Base-by-base conservation (phyloP, 2,888 invertebrate genomes). In the Athalia rosae region DNA sequence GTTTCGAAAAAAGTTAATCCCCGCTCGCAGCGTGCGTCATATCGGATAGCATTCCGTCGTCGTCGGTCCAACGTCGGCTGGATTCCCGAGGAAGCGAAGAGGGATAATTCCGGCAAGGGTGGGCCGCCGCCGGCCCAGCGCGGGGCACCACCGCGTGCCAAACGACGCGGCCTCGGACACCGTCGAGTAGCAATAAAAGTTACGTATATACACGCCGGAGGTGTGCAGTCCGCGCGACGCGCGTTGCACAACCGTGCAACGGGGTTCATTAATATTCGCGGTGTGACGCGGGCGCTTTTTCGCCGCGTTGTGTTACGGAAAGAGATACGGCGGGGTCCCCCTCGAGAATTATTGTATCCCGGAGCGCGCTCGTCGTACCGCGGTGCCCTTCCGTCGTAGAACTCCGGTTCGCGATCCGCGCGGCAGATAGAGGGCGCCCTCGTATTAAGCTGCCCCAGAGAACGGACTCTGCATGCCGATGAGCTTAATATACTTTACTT, bases 401-500 rank as follows among this genome's bases (percentile, higher is more conserved):
- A 48, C 61, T 28, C 61, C 50, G 78, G 80, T 61, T 47, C 48
- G 74, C 74, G 74, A 74, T 76, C 58, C 76, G 63, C 64, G 74
- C 50, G 63, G n/a, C n/a, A 66, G 67, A 61, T 66, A 77, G 77
- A 80, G 45, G 67, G 77, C 53, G 82, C 82, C 76, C 82, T 82
- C 81, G 85, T 85, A 86, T 87, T 87, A 87, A 87, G 85, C 85
- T 83, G 83, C 82, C 81, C 82, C 81, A 13, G 47, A 61, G 82
- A 82, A 84, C 85, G 83, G 83, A 84, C 85, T 84, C 85, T 86
- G 88, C 86, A 87, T 87, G 85, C 85, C 87, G 86, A 87, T 87
- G 87, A 87, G 87, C 85, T 87, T 87, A 86, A 87, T 87, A 86
- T 85, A 87, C 86, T 86, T 87, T 87, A 85, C 85, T 86, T 86